A percentile compares a stretch with the other conserved stretches of the same genome.
These are phyloP conservation scores for Lepus oiostolus DNA, from an alignment of 2,797 vertebrate species.

Conservation along the genomic window DNA sequence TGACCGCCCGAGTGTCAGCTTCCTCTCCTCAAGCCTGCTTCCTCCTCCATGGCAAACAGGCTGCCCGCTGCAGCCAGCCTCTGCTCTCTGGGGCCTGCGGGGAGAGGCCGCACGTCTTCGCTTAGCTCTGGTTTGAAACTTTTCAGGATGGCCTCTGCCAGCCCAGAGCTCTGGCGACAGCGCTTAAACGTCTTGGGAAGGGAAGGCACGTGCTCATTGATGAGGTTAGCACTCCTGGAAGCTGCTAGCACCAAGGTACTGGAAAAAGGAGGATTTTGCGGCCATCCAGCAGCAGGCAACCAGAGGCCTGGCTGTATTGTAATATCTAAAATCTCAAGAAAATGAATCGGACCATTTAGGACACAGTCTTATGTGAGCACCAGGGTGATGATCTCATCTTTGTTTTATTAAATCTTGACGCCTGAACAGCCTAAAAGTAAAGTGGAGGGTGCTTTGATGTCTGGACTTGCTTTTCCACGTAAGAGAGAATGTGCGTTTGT, in stretches of 20 bases:
- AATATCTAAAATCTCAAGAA: conserved; percentile 19
- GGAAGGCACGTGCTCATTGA: conserved; percentile 23
- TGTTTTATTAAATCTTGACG: conserved; percentile 75
- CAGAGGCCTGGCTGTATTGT: background rate
- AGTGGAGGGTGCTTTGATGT: conserved; percentile 60
- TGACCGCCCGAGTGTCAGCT: background rate
- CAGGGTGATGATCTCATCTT: conserved; percentile 71
- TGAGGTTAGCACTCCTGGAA: conserved; percentile 62
- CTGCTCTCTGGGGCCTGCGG: background rate
- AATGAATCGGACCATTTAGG: conserved; percentile 35
- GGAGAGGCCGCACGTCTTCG: background rate
- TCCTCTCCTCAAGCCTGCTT: conserved; percentile 18
- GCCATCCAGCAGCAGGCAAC: background rate
- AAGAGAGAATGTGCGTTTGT: conserved; percentile 66
- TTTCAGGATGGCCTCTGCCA: background rate
- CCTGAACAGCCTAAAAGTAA: conserved; percentile 76
- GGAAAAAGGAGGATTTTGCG: conserved; percentile 25
- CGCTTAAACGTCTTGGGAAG: conserved; percentile 30
- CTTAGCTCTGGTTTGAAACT: background rate
- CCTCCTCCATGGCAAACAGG: background rate
- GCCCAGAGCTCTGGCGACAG: conserved; percentile 12
- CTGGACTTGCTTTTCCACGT: conserved; percentile 61
- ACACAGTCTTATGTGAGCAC: conserved; percentile 57
- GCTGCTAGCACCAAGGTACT: background rate
- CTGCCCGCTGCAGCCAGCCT: background rate